These are phyloP conservation scores for Falco naumanni DNA, from an alignment of 2,797 vertebrate species.

Conservation along the genomic window DNA sequence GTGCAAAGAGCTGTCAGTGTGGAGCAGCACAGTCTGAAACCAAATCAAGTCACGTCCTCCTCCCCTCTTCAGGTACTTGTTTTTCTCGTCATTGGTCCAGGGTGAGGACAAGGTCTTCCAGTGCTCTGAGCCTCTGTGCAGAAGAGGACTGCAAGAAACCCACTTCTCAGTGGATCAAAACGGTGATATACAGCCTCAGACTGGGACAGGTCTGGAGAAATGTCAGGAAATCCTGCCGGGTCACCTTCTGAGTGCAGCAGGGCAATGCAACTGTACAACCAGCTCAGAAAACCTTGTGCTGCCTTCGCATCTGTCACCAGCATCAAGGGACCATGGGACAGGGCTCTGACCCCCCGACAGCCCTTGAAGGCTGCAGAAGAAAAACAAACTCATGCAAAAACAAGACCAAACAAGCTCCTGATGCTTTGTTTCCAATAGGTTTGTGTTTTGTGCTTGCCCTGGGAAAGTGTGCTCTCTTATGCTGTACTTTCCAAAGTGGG, in stretches of 20 bases:
- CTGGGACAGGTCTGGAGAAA: background rate
- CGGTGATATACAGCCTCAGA: background rate
- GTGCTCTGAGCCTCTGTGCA: background rate
- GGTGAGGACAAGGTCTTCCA: background rate
- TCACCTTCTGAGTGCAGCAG: background rate
- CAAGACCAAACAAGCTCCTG: background rate
- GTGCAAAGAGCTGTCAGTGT: background rate
- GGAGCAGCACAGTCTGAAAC: background rate
- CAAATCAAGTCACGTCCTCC: background rate
- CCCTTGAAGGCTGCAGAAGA: background rate
- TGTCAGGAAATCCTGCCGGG: background rate
- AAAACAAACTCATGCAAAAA: background rate
- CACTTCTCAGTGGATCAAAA: background rate
- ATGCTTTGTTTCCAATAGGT: background rate
- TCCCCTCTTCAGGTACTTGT: background rate
- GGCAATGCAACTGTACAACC: background rate
- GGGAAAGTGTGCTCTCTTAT: background rate
- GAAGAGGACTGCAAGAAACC: background rate
- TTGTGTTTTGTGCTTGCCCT: background rate
- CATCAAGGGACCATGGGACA: background rate
- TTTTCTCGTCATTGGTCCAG: background rate
- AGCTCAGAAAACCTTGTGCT: background rate
- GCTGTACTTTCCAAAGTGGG: background rate
- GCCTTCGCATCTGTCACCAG: background rate
- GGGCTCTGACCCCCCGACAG: background rate